Evolutionary conservation across 2,888 invertebrate species (phyloP).

Genomic region (Nasonia oneida): DNA sequence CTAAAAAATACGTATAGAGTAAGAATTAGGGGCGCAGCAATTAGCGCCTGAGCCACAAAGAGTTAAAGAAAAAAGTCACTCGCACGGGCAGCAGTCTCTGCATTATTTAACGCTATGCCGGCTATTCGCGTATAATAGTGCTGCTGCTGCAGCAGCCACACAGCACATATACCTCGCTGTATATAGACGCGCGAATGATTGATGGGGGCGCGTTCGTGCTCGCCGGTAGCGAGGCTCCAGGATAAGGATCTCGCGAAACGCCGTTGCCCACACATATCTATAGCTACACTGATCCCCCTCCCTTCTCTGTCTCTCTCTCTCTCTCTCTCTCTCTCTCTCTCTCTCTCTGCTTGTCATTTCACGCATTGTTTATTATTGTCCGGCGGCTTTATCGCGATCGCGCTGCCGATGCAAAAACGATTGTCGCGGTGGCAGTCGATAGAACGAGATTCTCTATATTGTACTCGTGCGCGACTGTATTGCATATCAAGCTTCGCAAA

Average conservation of each 20-base stretch:
- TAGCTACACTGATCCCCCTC: background rate
- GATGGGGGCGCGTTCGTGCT: slow-evolving; percentile 28
- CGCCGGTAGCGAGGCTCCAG: slow-evolving; percentile 18
- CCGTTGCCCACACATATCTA: slow-evolving; percentile 63
- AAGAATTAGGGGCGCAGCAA: background rate
- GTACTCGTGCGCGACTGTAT: background rate
- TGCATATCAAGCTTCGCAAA: background rate
- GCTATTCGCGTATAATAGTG: background rate
- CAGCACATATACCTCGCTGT: background rate
- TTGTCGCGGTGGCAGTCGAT: slow-evolving; percentile 17
- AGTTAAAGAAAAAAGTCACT: background rate
- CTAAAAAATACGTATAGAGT: too few relatives aligned
- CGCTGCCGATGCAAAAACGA: slow-evolving; percentile 52
- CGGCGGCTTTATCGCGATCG: slow-evolving; percentile 75
- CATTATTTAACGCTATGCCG: too few relatives aligned
- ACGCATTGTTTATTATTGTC: slow-evolving; percentile 78
- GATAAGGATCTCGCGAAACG: slow-evolving; percentile 76
- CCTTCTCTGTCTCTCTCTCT: slow-evolving; percentile 62
- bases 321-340: slow-evolving; percentile 61
- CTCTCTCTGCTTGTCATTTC: slow-evolving; percentile 76
- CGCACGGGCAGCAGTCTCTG: too few relatives aligned
- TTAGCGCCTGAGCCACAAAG: background rate
- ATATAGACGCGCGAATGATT: slow-evolving; percentile 32
- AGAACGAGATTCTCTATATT: background rate
- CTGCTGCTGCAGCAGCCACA: background rate